Evolutionary conservation across 2,113 vertebrate genomes (phyloP).

Genomic region (Neoarius graeffei): DNA sequence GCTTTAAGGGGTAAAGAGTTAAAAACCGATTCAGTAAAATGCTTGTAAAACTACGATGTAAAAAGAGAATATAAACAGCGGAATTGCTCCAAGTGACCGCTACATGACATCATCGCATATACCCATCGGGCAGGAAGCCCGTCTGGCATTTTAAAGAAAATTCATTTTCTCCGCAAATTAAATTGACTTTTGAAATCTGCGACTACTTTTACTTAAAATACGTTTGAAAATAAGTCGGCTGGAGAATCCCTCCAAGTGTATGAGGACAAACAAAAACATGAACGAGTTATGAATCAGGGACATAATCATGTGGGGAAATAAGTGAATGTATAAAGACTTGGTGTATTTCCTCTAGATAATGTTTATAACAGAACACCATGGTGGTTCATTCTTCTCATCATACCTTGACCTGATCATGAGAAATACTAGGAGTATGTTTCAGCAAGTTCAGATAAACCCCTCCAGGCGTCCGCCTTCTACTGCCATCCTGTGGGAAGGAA

Average conservation of each 20-base stretch:
- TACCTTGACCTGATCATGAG: conserved; percentile 86
- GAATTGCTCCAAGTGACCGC: too few species aligned
- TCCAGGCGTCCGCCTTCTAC: conserved; percentile 91
- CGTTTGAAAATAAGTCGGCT: too few species aligned
- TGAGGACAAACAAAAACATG: not conserved
- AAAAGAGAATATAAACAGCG: too few species aligned
- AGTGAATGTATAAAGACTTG: not conserved
- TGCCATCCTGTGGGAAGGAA: conserved; percentile 77
- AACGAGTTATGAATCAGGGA: not conserved
- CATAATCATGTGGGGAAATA: not conserved
- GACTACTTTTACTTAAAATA: not conserved
- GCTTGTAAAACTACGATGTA: too few species aligned
- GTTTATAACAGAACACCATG: not conserved
- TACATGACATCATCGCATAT: too few species aligned
- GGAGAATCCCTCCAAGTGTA: too few species aligned
- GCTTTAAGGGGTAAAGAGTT: too few species aligned
- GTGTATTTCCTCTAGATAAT: not conserved
- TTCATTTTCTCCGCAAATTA: too few species aligned
- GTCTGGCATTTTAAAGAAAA: too few species aligned
- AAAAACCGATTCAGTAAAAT: too few species aligned
- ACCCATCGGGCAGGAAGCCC: too few species aligned
- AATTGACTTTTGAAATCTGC: too few species aligned
- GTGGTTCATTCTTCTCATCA: not conserved
- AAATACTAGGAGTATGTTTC: conserved; percentile 90
- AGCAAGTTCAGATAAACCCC: conserved; percentile 93